Percentiles rank a stretch among this genome's conserved stretches.
Evolutionary conservation across 92 coral and sea anemone species (phyloP).

Genomic region (Phymanthus crucifer): DNA sequence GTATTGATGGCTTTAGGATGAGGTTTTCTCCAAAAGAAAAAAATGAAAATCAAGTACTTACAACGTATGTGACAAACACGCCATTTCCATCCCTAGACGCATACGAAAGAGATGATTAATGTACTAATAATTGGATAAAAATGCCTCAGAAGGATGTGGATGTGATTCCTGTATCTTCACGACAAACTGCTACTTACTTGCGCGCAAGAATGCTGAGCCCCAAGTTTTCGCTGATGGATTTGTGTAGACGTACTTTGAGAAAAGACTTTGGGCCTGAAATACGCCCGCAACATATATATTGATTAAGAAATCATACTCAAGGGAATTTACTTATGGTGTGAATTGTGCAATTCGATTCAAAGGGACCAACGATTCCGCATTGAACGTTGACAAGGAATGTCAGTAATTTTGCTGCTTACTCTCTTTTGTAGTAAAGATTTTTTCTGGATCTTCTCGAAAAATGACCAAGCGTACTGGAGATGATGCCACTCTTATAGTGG

Average conservation of each 20-base stretch:
- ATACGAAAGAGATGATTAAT: neutral
- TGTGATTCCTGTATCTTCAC: neutral
- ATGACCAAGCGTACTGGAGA: slow-evolving; percentile 61
- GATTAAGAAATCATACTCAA: neutral
- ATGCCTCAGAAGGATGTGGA: neutral
- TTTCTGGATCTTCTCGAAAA: slow-evolving; percentile 69
- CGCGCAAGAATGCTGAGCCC: slow-evolving; percentile 78
- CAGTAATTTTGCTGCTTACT: slow-evolving; percentile 24
- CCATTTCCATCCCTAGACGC: slow-evolving; percentile 65
- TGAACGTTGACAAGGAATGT: too few relatives aligned
- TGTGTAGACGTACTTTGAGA: slow-evolving; percentile 61
- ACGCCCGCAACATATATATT: neutral
- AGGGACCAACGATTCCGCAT: too few relatives aligned
- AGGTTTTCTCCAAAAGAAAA: neutral
- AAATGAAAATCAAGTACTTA: slow-evolving; percentile 11
- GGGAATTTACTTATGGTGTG: neutral
- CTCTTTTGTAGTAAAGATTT: slow-evolving; percentile 67
- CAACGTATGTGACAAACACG: slow-evolving; percentile 75
- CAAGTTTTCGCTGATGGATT: slow-evolving; percentile 65
- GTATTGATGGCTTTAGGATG: neutral
- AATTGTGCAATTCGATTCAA: too few relatives aligned
- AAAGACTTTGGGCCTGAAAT: slow-evolving; percentile 59
- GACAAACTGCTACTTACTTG: slow-evolving; percentile 34
- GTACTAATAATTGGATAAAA: neutral
- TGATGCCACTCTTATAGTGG: slow-evolving; percentile 58